phyloP scores from a whole-genome alignment of 2,113 vertebrate genomes.

The Morone saxatilis region DNA sequence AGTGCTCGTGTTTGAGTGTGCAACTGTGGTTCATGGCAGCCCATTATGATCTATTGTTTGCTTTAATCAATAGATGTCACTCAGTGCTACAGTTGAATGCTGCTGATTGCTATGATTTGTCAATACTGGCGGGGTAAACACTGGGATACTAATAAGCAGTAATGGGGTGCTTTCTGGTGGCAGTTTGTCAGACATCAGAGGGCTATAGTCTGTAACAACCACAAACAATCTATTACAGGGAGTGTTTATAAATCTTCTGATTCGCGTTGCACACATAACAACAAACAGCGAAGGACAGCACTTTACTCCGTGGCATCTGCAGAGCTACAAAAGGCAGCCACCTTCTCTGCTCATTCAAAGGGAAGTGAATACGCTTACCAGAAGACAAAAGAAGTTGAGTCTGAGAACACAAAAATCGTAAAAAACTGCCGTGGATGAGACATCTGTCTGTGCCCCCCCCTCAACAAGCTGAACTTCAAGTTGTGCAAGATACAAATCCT shows the following conservation, averaged over 20 bases:
- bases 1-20: slow-evolving; percentile 56
- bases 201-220: slow-evolving; percentile 41
- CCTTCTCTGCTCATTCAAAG: background rate
- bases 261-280: slow-evolving; percentile 19
- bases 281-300: slow-evolving; percentile 7
- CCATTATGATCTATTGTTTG: slow-evolving; percentile 78
- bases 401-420: slow-evolving; percentile 13
- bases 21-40: slow-evolving; percentile 61
- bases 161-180: slow-evolving; percentile 69
- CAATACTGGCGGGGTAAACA: slow-evolving; percentile 73
- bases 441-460: slow-evolving; percentile 5
- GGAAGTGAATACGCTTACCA: slow-evolving; percentile 21
- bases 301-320: background rate
- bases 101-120: slow-evolving; percentile 78
- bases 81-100: slow-evolving; percentile 66
- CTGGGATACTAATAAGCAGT: slow-evolving; percentile 73
- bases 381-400: slow-evolving; percentile 36
- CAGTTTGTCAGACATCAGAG: slow-evolving; percentile 61
- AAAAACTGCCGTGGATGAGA: slow-evolving; percentile 22
- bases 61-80: slow-evolving; percentile 79
- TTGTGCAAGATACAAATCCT: slow-evolving; percentile 2
- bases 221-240: slow-evolving; percentile 47
- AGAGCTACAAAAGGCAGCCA: background rate
- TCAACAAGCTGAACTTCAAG: slow-evolving; percentile 27
- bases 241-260: slow-evolving; percentile 32